Evolutionary conservation across 2,888 invertebrate species (phyloP), one percentile per base, ranked within the genome.

Genomic region (Ormyrus thymus): DNA sequence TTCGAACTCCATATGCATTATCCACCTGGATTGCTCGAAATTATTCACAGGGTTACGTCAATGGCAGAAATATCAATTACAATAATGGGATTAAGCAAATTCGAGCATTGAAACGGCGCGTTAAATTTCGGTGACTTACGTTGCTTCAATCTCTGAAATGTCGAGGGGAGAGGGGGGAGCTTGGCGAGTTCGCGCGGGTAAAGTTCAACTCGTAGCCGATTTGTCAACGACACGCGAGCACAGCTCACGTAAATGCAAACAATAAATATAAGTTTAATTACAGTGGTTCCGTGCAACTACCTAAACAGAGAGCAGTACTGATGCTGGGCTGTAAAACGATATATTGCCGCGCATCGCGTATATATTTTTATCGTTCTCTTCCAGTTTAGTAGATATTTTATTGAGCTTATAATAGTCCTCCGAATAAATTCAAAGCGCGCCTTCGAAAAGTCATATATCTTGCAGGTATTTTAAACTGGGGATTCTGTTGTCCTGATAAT

Each of bases 191-290:
- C 15, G 15, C 29, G 11, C 55, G 29, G 7, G 0, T 56, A 70
- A 76, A 76, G 64, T 71, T 71, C 64, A 71, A 76, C 58, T 76
- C 64, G 62, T 76, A 74, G 65, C 29, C 68, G 55, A 71, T 69
- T 76, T 76, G 65, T 76, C 70, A 71, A 70, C 65, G 76, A 76
- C 70, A 71, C 55, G 69, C 62, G 55, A 76, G 53, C 61, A 46
- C 61, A 10, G 9, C 69, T 69, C 55, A 55, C 68, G 69, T 69
- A 69, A 76, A 76, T 69, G 59, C 61, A 69, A 76, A 69, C 74
- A 48, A 73, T 73, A 73, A 73, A 73, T 73, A 73, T 73, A 73
- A 73, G 62, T 73, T 73, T 64, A 73, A 73, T 73, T 65, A 73
- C 72, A 65, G 48, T 29, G 29, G 73, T 73, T 73, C 65, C 64